Evolutionary conservation across 30 jellyfish, hydroid and myxozoan species (phyloP), one percentile per base, ranked within the genome.

Genomic region (Chironex yamaguchii): DNA sequence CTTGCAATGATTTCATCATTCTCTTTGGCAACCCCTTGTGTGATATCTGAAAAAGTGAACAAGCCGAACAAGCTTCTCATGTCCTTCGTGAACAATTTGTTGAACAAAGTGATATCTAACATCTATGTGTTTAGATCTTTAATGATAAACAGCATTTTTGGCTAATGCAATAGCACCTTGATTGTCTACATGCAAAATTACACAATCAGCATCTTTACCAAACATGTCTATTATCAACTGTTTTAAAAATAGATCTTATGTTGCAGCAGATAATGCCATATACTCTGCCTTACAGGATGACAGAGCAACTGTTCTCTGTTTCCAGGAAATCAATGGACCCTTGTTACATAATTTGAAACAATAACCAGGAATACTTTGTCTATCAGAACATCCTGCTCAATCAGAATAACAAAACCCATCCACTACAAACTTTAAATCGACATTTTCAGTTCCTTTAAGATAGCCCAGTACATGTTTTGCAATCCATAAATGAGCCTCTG

Each of bases 231-330:
- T 79, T 31, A 66, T 17, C 91, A 79, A 42, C 14, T 42, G 90
- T 20, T 90, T 62, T 25, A 79, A 90, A 42, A 50, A 65, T 20
- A 64, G 20, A 76, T 79, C 90, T 36, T 79, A 90, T 85, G 90
- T 50, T 24, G 90, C 50, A 30, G 89, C 91, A 29, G 90, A 67
- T 79, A 79, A 26, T 21, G 90, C 33, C 91, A 79, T 79, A 36
- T 79, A 66, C 71, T 79, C 90, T 24, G 90, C 90, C 71, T 79
- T 90, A 65, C 90, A 79, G 84, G 90, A 63, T n/a, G 90, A 79
- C 77, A 79, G 30, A 30, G 90, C 90, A 67, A 79, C 90, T 32
- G 79, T 14, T 34, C 90, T 17, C 30, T 79, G 91, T 66, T 79
- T 79, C 90, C 90, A 79, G 20, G 90, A 50, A 17, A 79, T 65